These are phyloP conservation scores for Caranx ignobilis DNA, from an alignment of 2,113 vertebrate genomes.

Conservation along the genomic window DNA sequence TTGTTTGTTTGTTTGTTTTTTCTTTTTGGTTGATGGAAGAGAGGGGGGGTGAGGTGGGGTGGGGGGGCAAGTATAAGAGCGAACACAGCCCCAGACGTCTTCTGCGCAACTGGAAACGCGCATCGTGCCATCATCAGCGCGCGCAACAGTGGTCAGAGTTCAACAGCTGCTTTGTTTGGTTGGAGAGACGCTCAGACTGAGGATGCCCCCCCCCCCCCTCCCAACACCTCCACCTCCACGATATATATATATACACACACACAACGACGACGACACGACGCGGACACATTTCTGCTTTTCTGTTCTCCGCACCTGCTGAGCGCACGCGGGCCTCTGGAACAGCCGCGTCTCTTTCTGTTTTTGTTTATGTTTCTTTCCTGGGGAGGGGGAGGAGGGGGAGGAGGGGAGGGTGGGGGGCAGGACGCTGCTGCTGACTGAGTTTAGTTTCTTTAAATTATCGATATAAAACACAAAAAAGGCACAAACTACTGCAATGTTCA, in stretches of 20 bases:
- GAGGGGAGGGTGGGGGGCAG: too few species aligned
- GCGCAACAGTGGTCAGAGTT: constrained; percentile 56
- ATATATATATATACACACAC: neutral
- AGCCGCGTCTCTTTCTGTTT: constrained; percentile 6
- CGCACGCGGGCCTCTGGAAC: neutral
- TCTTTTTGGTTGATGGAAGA: too few species aligned
- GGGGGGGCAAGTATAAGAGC: neutral
- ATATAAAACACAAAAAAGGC: constrained; percentile 85
- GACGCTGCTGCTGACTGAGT: constrained; percentile 51
- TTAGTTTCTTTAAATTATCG: constrained; percentile 80
- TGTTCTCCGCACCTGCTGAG: constrained; percentile 39
- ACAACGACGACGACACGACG: constrained; percentile 6
- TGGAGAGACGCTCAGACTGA: constrained; percentile 56
- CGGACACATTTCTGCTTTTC: constrained; percentile 34
- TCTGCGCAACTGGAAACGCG: constrained; percentile 39
- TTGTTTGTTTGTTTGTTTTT: too few species aligned
- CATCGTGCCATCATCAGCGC: constrained; percentile 20
- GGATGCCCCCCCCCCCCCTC: constrained; percentile 21
- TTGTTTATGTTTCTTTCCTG: constrained; percentile 27
- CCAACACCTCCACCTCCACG: too few species aligned
- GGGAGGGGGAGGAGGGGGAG: constrained; percentile 22
- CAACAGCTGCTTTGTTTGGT: constrained; percentile 62
- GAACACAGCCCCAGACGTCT: constrained; percentile 10
- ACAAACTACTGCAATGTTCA: constrained; percentile 93
- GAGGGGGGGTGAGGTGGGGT: too few species aligned